Evolutionary conservation across 2,888 invertebrate species (phyloP).

Genomic region (Andrena minutula): DNA sequence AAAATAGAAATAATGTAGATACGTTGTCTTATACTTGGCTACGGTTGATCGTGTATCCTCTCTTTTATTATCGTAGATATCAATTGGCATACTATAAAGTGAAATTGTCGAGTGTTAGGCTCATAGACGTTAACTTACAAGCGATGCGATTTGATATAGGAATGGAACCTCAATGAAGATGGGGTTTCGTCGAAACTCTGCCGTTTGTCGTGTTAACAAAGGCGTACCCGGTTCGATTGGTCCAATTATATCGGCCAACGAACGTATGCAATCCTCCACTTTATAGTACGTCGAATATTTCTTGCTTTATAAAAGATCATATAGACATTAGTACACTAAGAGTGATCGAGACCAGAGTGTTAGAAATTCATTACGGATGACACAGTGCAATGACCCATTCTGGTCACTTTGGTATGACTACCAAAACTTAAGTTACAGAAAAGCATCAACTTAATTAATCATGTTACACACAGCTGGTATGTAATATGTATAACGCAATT

Average conservation of each 20-base stretch:
- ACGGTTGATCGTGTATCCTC: slow-evolving; percentile 32
- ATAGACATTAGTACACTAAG: slow-evolving; percentile 65
- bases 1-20: slow-evolving; percentile 61
- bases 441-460: slow-evolving; percentile 84
- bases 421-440: slow-evolving; percentile 82
- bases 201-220: not conserved
- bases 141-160: slow-evolving; percentile 1
- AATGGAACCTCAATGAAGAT: not conserved
- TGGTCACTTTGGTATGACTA: slow-evolving; percentile 73
- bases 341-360: slow-evolving; percentile 71
- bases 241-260: not conserved
- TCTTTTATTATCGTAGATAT: slow-evolving; percentile 21
- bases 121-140: no score
- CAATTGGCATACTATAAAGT: slow-evolving; percentile 56
- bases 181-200: no score
- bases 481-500: slow-evolving; percentile 85
- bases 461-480: slow-evolving; percentile 85
- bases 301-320: slow-evolving; percentile 39
- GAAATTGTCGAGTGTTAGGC: not conserved
- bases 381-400: slow-evolving; percentile 78
- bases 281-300: slow-evolving; percentile 57
- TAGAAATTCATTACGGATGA: slow-evolving; percentile 75
- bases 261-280: slow-evolving; percentile 31
- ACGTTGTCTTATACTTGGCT: slow-evolving; percentile 45
- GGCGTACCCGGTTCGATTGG: not conserved